Evolutionary conservation across 2,797 vertebrate genomes (phyloP), one percentile per base, ranked within the genome.

Genomic region (Choloepus didactylus): DNA sequence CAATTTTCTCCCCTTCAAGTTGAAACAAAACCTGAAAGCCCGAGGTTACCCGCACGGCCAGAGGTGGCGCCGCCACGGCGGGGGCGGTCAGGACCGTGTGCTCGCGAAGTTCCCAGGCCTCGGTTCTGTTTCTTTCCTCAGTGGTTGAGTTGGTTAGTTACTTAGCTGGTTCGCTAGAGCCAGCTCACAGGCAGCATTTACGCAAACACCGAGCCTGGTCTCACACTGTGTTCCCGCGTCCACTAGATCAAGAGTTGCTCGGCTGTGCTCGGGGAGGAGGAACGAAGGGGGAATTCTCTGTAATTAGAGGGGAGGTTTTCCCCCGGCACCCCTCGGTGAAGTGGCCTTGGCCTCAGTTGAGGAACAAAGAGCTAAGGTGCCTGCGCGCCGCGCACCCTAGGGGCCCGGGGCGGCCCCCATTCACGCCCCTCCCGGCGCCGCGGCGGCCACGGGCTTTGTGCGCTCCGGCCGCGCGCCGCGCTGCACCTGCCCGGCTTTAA

Each of bases 401-500:
- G 96, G 97, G 93, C 69, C 89, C 18, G 15, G 59, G 76, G 35
- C 64, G 35, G 75, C 75, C 81, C 14, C 62, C 89, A 1, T 44
- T 60, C 84, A 72, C 93, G 44, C 95, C 91, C 89, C 81, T 93
- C 85, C 96, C 89, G 15, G 12, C 12, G 62, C 56, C 41, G 25
- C 54, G 6, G 89, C 91, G 9, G 67, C 94, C 25, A 41, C 75
- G 6, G 87, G 96, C 97, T 96, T 97, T 98, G 97, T 98, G 95
- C 94, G 69, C 85, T n/a, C 66, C 15, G 62, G 62, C 91, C 3
- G 83, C 59, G 95, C 89, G 73, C 92, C 11, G 79, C n/a, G 92
- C 93, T 97, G 97, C 98, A 98, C 98, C 98, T 98, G 98, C 98
- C 97, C 56, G 21, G 92, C 77, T 69, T 96, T 89, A 97, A 98